These are phyloP conservation scores for Lasioglossum malachurum DNA, from an alignment of 2,888 invertebrate species.

Conservation along the genomic window DNA sequence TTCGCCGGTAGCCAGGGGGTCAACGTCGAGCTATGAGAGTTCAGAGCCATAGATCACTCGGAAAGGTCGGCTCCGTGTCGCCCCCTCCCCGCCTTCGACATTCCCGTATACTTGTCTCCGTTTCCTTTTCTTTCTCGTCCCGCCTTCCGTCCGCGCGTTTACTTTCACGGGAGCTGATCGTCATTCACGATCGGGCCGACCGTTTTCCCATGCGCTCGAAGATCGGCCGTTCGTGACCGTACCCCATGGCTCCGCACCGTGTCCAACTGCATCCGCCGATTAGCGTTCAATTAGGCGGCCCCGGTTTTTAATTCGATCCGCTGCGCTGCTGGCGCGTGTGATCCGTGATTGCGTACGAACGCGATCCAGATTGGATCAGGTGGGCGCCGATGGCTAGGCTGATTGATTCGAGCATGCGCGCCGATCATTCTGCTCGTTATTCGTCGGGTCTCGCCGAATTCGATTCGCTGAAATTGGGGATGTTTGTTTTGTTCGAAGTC, in stretches of 20 bases:
- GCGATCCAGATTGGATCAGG: constrained; percentile 43
- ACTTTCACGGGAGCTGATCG: constrained; percentile 72
- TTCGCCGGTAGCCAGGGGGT: constrained; percentile 77
- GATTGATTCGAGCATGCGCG: background rate
- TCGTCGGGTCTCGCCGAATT: background rate
- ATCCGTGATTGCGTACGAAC: constrained; percentile 32
- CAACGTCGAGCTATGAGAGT: constrained; percentile 65
- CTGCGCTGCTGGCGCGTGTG: constrained; percentile 21
- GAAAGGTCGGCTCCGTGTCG: constrained; percentile 54
- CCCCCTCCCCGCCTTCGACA: constrained; percentile 3
- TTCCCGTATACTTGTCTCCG: constrained; percentile 9
- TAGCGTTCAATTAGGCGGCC: constrained; percentile 49
- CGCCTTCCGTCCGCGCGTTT: constrained; percentile 19
- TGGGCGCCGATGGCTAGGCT: constrained; percentile 15
- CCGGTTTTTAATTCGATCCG: constrained; percentile 45
- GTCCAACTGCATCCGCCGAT: constrained; percentile 42
- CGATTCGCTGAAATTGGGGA: background rate
- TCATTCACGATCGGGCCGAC: constrained; percentile 76
- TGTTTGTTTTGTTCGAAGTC: background rate
- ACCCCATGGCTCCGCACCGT: background rate
- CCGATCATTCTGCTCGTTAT: background rate
- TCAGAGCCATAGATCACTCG: constrained; percentile 76
- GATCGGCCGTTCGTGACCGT: constrained; percentile 26
- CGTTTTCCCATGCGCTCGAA: constrained; percentile 50
- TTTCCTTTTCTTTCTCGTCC: constrained; percentile 4